Evolutionary conservation across 2,888 invertebrate genomes (phyloP).

Genomic region (Acronicta leporina): DNA sequence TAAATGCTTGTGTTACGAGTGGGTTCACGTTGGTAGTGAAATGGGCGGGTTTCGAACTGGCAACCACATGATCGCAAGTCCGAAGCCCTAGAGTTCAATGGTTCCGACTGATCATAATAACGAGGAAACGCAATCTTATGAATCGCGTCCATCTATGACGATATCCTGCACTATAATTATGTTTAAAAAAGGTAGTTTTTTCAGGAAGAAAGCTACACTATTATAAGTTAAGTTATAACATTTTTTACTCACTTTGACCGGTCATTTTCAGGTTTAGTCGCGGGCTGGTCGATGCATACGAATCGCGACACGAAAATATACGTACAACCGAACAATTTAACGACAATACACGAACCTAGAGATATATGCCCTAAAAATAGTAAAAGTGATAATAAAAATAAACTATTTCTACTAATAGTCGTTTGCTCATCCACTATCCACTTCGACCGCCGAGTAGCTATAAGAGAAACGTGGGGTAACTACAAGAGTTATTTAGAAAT

Average conservation of each 20-base stretch:
- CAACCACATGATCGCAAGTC: too few species aligned
- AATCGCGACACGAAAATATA: slow-evolving; percentile 93
- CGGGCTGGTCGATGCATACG: slow-evolving; percentile 93
- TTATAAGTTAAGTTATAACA: too few species aligned
- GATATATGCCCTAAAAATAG: slow-evolving; percentile 83
- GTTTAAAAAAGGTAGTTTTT: too few species aligned
- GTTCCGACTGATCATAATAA: too few species aligned
- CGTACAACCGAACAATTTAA: slow-evolving; percentile 91
- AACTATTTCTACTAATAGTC: slow-evolving; percentile 91
- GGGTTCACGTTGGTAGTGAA: too few species aligned
- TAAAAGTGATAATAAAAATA: slow-evolving; percentile 61
- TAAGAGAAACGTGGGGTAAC: slow-evolving; percentile 93
- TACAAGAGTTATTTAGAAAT: slow-evolving; percentile 74
- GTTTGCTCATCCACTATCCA: slow-evolving; percentile 93
- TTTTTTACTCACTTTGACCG: background rate
- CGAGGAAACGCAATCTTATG: too few species aligned
- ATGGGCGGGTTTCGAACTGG: too few species aligned
- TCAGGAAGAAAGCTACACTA: too few species aligned
- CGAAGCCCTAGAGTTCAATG: too few species aligned
- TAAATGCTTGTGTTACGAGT: too few species aligned
- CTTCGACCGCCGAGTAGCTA: slow-evolving; percentile 90
- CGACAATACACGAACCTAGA: slow-evolving; percentile 90
- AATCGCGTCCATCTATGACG: too few species aligned
- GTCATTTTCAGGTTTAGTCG: slow-evolving; percentile 80
- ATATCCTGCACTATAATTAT: too few species aligned